A percentile compares a stretch with the other conserved stretches of the same genome.
Evolutionary conservation across 2,888 invertebrate species (phyloP).

Genomic region (Drosophila eohydei): DNA sequence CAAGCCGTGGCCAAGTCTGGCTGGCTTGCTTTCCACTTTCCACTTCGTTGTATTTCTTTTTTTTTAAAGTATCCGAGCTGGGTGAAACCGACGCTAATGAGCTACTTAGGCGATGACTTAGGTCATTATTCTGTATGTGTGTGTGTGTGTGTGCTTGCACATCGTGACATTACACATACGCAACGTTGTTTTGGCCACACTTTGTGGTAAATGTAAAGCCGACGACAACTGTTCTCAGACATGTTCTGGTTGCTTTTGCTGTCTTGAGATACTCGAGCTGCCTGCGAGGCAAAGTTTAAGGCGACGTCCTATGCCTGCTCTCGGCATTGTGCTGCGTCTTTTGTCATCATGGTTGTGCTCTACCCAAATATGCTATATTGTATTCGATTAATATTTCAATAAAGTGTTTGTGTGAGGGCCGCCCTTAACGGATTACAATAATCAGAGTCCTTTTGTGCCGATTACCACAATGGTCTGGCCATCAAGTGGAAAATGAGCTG

Average conservation of each 20-base stretch:
- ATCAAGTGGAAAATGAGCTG: slow-evolving; percentile 23
- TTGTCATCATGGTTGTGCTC: slow-evolving; percentile 29
- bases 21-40: slow-evolving; percentile 11
- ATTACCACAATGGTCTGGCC: slow-evolving; percentile 28
- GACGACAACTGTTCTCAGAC: slow-evolving; percentile 32
- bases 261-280: slow-evolving; percentile 2
- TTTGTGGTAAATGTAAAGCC: slow-evolving; percentile 15
- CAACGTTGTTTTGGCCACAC: slow-evolving; percentile 42
- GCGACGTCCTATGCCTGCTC: not conserved
- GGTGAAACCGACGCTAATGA: slow-evolving; percentile 70
- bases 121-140: slow-evolving; percentile 66
- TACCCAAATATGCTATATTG: slow-evolving; percentile 57
- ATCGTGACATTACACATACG: slow-evolving; percentile 69
- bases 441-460: slow-evolving; percentile 59
- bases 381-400: slow-evolving; percentile 78
- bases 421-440: slow-evolving; percentile 72
- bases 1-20: slow-evolving; percentile 24
- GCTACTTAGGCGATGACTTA: slow-evolving; percentile 76
- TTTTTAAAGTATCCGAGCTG: slow-evolving; percentile 45
- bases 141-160: slow-evolving; percentile 34
- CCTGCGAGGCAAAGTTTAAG: not conserved
- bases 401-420: slow-evolving; percentile 63
- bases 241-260: slow-evolving; percentile 8
- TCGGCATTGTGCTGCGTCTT: slow-evolving; percentile 21
- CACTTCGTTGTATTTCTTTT: slow-evolving; percentile 37